phyloP scores from a whole-genome alignment of 2,797 vertebrate genomes.

The Danio choprae region DNA sequence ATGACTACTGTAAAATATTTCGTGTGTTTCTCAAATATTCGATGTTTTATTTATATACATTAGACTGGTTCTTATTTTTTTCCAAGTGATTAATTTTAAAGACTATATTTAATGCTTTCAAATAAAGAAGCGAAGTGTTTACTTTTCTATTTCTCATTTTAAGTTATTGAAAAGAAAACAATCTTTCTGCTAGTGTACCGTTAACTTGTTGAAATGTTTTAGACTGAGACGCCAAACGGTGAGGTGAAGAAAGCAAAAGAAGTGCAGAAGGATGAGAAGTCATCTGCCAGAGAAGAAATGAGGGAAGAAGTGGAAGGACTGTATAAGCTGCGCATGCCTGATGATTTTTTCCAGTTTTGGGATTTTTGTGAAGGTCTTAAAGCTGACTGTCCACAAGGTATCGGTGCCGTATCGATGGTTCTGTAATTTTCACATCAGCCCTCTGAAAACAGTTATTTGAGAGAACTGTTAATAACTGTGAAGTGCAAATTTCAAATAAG shows the following conservation, averaged over 20 bases:
- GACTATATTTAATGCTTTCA: no score
- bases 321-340: constrained; percentile 88
- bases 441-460: neutral
- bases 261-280: constrained; percentile 68
- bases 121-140: no score
- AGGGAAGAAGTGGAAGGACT: constrained; percentile 82
- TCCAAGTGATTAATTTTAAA: no score
- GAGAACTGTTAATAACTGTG: no score
- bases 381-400: constrained; percentile 86
- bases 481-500: no score
- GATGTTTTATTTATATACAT: no score
- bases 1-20: neutral
- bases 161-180: neutral
- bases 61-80: no score
- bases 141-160: neutral
- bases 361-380: constrained; percentile 87
- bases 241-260: constrained; percentile 31
- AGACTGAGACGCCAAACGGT: constrained; percentile 1
- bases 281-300: constrained; percentile 67
- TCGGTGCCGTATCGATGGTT: neutral
- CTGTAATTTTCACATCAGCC: neutral
- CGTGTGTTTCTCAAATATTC: no score
- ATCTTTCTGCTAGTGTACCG: neutral
- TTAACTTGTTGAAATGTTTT: neutral
- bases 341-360: constrained; percentile 95